Percentiles rank a stretch among this genome's conserved stretches.
Evolutionary conservation across 2,113 vertebrate genomes (phyloP).

Genomic region (Phrynocephalus versicolor): DNA sequence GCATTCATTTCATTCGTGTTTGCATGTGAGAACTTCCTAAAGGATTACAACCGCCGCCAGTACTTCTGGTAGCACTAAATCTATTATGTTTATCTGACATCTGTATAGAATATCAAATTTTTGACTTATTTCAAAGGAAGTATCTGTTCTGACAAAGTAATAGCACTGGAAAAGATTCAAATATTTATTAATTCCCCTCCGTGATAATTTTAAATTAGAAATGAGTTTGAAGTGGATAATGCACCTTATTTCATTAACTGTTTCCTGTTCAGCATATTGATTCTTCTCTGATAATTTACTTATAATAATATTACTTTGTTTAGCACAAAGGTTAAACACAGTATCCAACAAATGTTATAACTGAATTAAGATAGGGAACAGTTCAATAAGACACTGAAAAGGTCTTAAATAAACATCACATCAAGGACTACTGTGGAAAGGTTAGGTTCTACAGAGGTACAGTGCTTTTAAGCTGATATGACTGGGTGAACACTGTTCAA

Average conservation of each 20-base stretch:
- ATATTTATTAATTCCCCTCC: conserved; percentile 8
- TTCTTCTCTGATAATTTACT: conserved; percentile 37
- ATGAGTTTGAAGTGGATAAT: conserved; percentile 32
- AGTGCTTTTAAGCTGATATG: conserved; percentile 28
- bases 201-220: conserved; percentile 27
- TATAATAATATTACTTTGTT: conserved; percentile 34
- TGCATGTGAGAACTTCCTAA: background rate
- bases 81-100: conserved; percentile 14
- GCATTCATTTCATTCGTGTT: background rate
- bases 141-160: conserved; percentile 9
- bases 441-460: conserved; percentile 18
- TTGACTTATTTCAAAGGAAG: conserved; percentile 20
- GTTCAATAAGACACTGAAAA: conserved; percentile 16
- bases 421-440: conserved; percentile 3
- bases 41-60: background rate
- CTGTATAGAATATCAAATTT: conserved; percentile 13
- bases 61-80: background rate
- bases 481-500: conserved; percentile 14
- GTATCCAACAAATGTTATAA: conserved; percentile 30
- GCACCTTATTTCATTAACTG: conserved; percentile 19
- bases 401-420: background rate
- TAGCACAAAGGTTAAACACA: conserved; percentile 40
- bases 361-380: conserved; percentile 30
- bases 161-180: conserved; percentile 13
- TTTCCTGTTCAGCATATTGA: conserved; percentile 39